A percentile compares a stretch with the other conserved stretches of the same genome.
Conservation (phyloP, 2,888 invertebrate species). For the Hyppa rectilinea region DNA sequence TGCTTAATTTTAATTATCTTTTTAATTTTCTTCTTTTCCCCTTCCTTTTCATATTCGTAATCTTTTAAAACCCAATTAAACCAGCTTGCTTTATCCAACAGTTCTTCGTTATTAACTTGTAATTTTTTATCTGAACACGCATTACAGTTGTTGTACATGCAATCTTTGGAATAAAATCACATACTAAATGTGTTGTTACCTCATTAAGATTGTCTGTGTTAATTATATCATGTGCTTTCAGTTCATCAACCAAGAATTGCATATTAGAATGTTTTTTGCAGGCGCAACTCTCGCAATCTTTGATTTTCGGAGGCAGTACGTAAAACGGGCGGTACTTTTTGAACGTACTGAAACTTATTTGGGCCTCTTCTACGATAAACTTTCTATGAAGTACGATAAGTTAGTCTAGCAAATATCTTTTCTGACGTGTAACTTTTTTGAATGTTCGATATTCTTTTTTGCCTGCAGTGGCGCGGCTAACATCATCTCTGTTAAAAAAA, state of each 20-base stretch:
- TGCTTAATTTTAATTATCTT: not conserved
- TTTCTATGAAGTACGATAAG: not conserved
- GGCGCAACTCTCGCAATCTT: constrained; percentile 6
- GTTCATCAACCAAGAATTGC: not conserved
- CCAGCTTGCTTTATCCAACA: not conserved
- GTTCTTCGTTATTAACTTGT: not conserved
- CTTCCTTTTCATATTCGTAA: constrained; percentile 1
- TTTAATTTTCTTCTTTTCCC: not conserved
- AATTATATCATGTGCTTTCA: not conserved
- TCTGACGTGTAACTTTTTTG: not conserved
- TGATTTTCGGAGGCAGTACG: constrained; percentile 1
- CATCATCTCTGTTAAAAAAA: too few species aligned
- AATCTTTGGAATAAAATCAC: not conserved
- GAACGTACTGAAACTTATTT: constrained; percentile 5
- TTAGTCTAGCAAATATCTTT: constrained; percentile 6
- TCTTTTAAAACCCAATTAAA: constrained; percentile 5
- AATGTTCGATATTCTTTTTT: constrained; percentile 7
- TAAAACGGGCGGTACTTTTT: constrained; percentile 11
- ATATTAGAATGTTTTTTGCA: constrained; percentile 14
- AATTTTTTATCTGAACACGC: not conserved
- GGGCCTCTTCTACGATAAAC: not conserved
- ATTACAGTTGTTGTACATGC: constrained; percentile 1
- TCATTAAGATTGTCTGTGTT: constrained; percentile 1
- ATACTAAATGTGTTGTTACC: not conserved
- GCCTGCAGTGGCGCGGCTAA: too few species aligned